A percentile compares a stretch with the other conserved stretches of the same genome.
Conservation (phyloP, 2,888 invertebrate genomes). For the Chrysolina haemoptera region DNA sequence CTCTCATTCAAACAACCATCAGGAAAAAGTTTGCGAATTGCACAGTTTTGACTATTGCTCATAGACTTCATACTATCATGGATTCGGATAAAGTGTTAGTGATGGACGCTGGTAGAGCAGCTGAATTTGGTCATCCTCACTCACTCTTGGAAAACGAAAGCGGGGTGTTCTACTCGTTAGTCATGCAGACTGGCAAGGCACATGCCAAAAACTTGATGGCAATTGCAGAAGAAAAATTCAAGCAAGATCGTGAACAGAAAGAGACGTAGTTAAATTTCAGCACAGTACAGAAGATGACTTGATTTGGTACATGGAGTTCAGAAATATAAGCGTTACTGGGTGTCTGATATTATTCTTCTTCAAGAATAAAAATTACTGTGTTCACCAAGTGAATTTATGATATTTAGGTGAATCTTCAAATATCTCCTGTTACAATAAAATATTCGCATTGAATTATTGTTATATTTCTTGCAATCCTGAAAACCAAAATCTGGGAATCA, state of each 20-base stretch:
- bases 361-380: too few species aligned
- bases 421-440: too few species aligned
- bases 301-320: background rate
- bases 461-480: too few species aligned
- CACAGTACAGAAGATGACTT: too few species aligned
- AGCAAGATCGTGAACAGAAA: background rate
- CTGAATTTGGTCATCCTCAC: constrained; percentile 85
- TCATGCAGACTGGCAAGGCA: constrained; percentile 78
- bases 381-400: too few species aligned
- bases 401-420: too few species aligned
- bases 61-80: constrained; percentile 88
- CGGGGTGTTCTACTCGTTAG: constrained; percentile 69
- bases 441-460: too few species aligned
- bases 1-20: constrained; percentile 83
- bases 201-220: constrained; percentile 57
- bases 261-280: background rate
- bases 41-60: constrained; percentile 88
- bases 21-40: constrained; percentile 81
- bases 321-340: too few species aligned
- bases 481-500: too few species aligned
- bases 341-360: too few species aligned
- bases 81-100: constrained; percentile 87
- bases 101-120: constrained; percentile 82
- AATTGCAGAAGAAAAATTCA: constrained; percentile 54
- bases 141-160: constrained; percentile 71